These are phyloP conservation scores for Ectropis grisescens DNA, from an alignment of 1,140 invertebrate genomes.

Conservation along the genomic window DNA sequence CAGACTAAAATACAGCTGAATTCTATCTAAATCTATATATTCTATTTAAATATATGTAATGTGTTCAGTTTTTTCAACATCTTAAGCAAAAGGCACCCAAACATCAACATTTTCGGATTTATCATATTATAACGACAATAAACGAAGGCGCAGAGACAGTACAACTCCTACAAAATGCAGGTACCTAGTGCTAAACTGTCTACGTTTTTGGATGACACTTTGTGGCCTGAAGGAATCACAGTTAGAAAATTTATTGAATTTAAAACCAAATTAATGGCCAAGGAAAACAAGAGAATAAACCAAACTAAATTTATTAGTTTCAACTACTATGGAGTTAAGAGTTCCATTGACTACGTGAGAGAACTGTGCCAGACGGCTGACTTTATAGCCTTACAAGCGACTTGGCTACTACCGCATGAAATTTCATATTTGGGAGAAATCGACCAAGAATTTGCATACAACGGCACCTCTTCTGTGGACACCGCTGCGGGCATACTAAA, in stretches of 20 bases:
- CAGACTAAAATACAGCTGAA: no score
- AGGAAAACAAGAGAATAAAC: neutral
- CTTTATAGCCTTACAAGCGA: slow-evolving; percentile 2
- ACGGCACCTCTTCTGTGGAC: neutral
- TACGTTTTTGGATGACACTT: neutral
- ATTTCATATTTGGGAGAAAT: neutral
- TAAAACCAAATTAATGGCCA: neutral
- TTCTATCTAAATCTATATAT: no score
- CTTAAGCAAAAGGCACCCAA: no score
- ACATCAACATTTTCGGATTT: no score
- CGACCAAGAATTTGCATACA: neutral
- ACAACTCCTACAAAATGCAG: slow-evolving; percentile 5
- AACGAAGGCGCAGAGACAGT: slow-evolving; percentile 2
- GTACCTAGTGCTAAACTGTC: neutral
- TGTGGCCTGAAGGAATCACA: neutral
- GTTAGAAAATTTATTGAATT: neutral
- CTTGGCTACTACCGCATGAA: slow-evolving; percentile 1
- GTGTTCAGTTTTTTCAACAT: no score
- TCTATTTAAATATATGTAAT: no score
- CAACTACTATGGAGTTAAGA: slow-evolving; percentile 1
- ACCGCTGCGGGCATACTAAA: neutral
- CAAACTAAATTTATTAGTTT: neutral
- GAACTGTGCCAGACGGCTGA: neutral
- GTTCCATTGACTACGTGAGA: neutral
- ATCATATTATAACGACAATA: no score